These are phyloP conservation scores for Dryobota labecula DNA, from an alignment of 2,888 invertebrate genomes.

Conservation along the genomic window DNA sequence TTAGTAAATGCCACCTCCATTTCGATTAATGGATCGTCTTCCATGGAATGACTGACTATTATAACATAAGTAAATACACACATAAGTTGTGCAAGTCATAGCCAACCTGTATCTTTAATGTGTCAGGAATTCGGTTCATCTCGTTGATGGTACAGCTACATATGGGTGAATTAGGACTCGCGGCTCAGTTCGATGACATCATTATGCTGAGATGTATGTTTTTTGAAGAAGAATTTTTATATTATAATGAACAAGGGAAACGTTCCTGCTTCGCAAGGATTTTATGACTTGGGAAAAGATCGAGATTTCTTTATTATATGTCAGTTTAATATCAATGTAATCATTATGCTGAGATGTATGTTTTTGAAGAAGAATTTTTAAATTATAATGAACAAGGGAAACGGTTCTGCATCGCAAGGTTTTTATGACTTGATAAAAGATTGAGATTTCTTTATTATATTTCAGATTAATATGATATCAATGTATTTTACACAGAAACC, in stretches of 20 bases:
- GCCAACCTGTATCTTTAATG: constrained; percentile 64
- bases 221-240: not conserved
- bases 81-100: constrained; percentile 65
- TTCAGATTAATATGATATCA: not conserved
- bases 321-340: not conserved
- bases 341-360: not conserved
- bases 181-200: constrained; percentile 31
- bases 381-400: not conserved
- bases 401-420: not conserved
- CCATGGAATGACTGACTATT: constrained; percentile 61
- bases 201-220: not conserved
- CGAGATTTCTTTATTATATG: not conserved
- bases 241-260: not conserved
- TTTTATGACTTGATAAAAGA: not conserved
- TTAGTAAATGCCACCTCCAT: constrained; percentile 45
- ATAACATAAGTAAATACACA: constrained; percentile 68
- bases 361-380: not conserved
- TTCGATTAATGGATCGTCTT: constrained; percentile 24
- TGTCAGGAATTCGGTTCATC: constrained; percentile 59
- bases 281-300: not conserved
- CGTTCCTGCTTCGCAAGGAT: not conserved
- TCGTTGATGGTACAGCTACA: constrained; percentile 17
- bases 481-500: not conserved
- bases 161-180: constrained; percentile 29
- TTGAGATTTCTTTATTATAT: not conserved